Evolutionary conservation across 2,797 vertebrate genomes (phyloP).

Genomic region (Mergus octosetaceus): DNA sequence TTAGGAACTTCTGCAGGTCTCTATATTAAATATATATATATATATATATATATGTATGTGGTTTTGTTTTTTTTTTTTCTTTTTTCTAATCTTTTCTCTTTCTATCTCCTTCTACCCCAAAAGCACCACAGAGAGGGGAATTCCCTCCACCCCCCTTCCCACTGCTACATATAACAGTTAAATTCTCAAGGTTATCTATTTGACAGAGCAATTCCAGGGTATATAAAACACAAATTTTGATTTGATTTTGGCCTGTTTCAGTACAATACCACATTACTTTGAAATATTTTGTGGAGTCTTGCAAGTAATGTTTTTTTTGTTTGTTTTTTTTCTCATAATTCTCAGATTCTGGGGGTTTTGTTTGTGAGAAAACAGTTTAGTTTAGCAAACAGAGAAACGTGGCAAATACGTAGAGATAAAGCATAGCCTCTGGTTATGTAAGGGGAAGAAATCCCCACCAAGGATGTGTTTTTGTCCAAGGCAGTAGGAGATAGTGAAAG

Average conservation of each 20-base stretch:
- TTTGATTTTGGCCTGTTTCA: not conserved
- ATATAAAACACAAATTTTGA: not conserved
- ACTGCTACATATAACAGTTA: not conserved
- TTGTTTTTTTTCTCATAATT: not conserved
- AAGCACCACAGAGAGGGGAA: not conserved
- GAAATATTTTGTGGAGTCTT: too few relatives aligned
- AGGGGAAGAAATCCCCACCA: not conserved
- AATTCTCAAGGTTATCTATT: not conserved
- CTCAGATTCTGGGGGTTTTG: not conserved
- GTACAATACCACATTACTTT: not conserved
- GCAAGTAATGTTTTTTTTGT: not conserved
- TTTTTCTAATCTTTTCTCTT: not conserved
- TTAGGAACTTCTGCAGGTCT: not conserved
- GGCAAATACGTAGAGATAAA: not conserved
- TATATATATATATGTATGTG: too few relatives aligned
- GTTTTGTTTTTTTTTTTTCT: too few relatives aligned
- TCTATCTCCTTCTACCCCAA: not conserved
- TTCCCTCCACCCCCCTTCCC: not conserved
- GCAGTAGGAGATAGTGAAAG: not conserved
- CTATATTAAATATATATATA: not conserved
- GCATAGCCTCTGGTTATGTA: not conserved
- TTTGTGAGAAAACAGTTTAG: too few relatives aligned
- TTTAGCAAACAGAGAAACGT: not conserved
- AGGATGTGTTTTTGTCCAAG: not conserved
- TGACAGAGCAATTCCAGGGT: not conserved